Base-by-base conservation (phyloP, 2,113 vertebrate species). In the Tringa solitaria region DNA sequence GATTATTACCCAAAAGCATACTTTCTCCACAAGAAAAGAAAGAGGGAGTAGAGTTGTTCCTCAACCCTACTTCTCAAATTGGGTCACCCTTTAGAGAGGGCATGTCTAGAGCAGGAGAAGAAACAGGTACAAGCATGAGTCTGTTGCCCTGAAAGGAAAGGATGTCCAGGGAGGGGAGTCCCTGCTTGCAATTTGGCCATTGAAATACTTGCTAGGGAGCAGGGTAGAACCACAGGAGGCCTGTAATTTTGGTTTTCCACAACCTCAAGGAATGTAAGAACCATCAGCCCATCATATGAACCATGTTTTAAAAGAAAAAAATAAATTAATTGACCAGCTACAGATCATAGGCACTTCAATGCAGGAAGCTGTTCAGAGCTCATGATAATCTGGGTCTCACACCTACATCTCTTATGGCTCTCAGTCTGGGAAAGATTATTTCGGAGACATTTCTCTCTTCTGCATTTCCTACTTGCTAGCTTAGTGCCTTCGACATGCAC, bases 381-480 rank as follows among this genome's bases (percentile, higher is more conserved):
- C 2, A 1, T 0, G 0, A 4, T 39, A 37, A 23, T 57, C 32
- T 33, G 4, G 13, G 48, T 68, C 41, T 89, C 28, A 12, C 32
- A 63, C 19, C 14, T 69, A 12, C 26, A 16, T 15, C 39, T 63
- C 11, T 48, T 81, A 21, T 2, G 37, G 28, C 12, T 59, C 28
- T 73, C 39, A 48, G 39, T 6, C 51, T 73, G 51, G 30, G 73
- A 84, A 54, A 41, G 51, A 28, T 88, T n/a, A 61, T 89, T 65
- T 78, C 18, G 17, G 65, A 53, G 30, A 59, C 8, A 10, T 48
- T 61, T 60, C 15, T 12, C 30, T 57, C 23, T 88, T 28, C 35
- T 46, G n/a, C 19, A 9, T 68, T 68, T 68, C 32, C 74, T 74
- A 12, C 67, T 73, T 75, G 60, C 54, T 56, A 17, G 10, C 21